Conservation (phyloP, 2,888 invertebrate species). For the Cephus nigrinus region DNA sequence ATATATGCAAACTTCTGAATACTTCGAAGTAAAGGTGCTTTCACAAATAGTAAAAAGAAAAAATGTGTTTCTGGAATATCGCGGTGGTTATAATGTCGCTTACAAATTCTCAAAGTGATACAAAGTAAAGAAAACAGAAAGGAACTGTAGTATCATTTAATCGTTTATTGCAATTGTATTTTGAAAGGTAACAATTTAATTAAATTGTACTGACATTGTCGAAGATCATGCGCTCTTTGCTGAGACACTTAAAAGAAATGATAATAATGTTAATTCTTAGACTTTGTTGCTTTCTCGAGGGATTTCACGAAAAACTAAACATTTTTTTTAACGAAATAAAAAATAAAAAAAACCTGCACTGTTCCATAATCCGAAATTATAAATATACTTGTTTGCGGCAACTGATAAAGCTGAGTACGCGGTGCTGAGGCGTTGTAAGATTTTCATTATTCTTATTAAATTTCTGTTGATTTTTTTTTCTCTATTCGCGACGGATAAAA, state of each 20-base stretch:
- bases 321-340: background rate
- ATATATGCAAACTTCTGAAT: background rate
- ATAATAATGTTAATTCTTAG: background rate
- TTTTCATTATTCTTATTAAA: background rate
- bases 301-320: background rate
- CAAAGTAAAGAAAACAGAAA: background rate
- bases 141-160: background rate
- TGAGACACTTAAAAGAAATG: background rate
- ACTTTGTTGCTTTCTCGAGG: background rate
- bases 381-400: background rate
- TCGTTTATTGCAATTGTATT: constrained; percentile 34
- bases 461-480: background rate
- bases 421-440: background rate
- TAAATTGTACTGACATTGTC: constrained; percentile 37
- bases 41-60: background rate
- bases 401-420: background rate
- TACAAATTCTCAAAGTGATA: background rate
- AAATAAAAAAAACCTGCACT: background rate
- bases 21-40: background rate
- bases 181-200: constrained; percentile 48
- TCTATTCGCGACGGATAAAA: background rate
- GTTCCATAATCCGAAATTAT: background rate
- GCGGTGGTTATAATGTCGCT: background rate
- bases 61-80: background rate
- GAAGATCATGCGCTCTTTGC: constrained; percentile 17